Evolutionary conservation across 1,140 invertebrate genomes (phyloP), one percentile per base, ranked within the genome.

Genomic region (Pseudoatta argentina): DNA sequence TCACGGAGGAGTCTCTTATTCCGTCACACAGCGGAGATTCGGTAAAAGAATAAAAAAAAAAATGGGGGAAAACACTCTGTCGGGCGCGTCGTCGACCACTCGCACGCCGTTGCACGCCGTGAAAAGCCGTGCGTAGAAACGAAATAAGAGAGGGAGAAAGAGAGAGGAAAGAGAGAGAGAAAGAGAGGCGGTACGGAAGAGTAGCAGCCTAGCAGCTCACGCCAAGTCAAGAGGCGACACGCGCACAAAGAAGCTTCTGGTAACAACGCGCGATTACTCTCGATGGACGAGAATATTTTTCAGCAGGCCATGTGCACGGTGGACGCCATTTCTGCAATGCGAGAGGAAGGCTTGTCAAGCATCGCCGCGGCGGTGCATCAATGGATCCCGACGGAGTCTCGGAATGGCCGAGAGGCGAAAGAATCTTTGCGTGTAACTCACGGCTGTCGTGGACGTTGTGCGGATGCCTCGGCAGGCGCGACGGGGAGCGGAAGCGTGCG

Each of bases 241-340:
- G 59, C 5, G n/a, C 16, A 55, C 55, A 21, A 57, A 21, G 8
- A 7, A 48, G 3, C 7, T 34, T 16, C 10, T 3, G 27, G 3
- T 18, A 18, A 59, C 0, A 10, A 59, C 16, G 30, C 39, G 57
- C 14, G 34, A 64, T 27, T 1, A 30, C 21, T 77, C 1, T 44
- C 61, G 4, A 3, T 51, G 48, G 66, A 21, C 57, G 63, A 87
- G 57, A 51, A 81, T 48, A 7, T 78, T 76, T 79, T 88, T 87
- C 81, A 59, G 61, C 59, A 76, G 78, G 92, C 93, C 93, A 94
- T 94, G 93, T 94, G 94, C 93, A 94, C 92, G 91, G 83, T 76
- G 81, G 93, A 94, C 94, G 94, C 94, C 94, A 95, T 95, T 94
- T 94, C 90, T 93, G 89, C 78, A 86, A 86, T 86, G 79, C 87